Evolutionary conservation across 53 echinoderm and acorn worm species (phyloP), one percentile per base, ranked within the genome.

Genomic region (Glandiceps talaboti): DNA sequence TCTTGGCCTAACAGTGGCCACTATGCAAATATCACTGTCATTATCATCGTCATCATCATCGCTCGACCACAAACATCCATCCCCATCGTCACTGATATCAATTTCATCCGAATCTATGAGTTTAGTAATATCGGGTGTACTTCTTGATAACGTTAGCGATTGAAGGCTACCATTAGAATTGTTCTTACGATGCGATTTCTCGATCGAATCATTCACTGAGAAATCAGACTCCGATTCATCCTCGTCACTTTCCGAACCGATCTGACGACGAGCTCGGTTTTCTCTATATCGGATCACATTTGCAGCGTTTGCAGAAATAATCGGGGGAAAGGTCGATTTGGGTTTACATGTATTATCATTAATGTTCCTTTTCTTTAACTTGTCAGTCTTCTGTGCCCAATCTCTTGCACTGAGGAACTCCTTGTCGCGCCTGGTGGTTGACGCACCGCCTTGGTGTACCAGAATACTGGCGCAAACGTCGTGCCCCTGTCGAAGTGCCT

Each of bases 391-490:
- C 14, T 84, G 74, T 28, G 94, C 94, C 94, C 94, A 94, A 74
- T 94, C 89, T 29, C 80, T 75, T 0, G 94, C 94, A 26, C 80
- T 94, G 27, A 88, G 80, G 45, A 77, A 88, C 73, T 85, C 84
- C 30, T 84, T 83, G 82, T 94, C 94, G 0, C 86, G 73, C 26
- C 90, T 84, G 25, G 86, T 88, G 6, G 85, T 82, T 12, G 94
- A 94, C 27, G 94, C 94, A 29, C 89, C 82, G 6, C 94, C 94
- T 73, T 94, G 94, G 33, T 89, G 85, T 30, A 94, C 81, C 29
- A 94, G 82, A 26, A 94, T 90, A 83, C 91, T 94, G 0, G 94
- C 94, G 28, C 89, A 87, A 26, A 94, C 94, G 33, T 94, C 94
- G 74, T 91, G 86, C 33, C 87, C 89, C 0, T 86, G 79, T 28